Percentiles rank a stretch among this genome's conserved stretches.
phyloP scores from a whole-genome alignment of 2,888 invertebrate species.

The Orthonevra nobilis region DNA sequence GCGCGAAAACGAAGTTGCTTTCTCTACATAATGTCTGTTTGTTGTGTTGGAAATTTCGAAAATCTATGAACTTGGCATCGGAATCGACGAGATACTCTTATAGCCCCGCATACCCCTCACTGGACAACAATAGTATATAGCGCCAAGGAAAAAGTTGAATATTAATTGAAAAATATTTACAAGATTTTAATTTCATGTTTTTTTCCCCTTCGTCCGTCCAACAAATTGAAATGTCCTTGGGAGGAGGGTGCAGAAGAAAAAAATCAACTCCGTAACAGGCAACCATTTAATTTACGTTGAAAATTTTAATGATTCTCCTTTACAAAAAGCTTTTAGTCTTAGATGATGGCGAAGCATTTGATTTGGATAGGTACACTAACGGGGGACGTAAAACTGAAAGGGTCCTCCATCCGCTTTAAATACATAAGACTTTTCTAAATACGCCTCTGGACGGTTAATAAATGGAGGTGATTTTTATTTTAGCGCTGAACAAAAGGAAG shows the following conservation, averaged over 20 bases:
- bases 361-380: conserved; percentile 1
- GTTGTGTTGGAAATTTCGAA: conserved; percentile 18
- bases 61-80: conserved; percentile 37
- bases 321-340: conserved; percentile 12
- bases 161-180: conserved; percentile 42
- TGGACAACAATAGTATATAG: conserved; percentile 24
- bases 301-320: conserved; percentile 50
- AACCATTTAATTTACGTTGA: conserved; percentile 37
- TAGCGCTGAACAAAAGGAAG: not conserved
- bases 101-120: too few species aligned
- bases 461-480: not conserved
- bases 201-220: not conserved
- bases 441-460: not conserved
- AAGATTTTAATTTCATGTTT: not conserved
- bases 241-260: not conserved
- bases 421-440: conserved; percentile 14
- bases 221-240: conserved; percentile 27
- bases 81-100: not conserved
- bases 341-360: conserved; percentile 26
- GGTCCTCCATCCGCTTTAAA: not conserved
- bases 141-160: conserved; percentile 33
- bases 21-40: conserved; percentile 19
- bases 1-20: conserved; percentile 5
- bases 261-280: not conserved
- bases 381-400: not conserved